Percentiles rank a stretch among this genome's conserved stretches.
Evolutionary conservation across 2,113 vertebrate genomes (phyloP).

Genomic region (Campylorhamphus procurvoides): DNA sequence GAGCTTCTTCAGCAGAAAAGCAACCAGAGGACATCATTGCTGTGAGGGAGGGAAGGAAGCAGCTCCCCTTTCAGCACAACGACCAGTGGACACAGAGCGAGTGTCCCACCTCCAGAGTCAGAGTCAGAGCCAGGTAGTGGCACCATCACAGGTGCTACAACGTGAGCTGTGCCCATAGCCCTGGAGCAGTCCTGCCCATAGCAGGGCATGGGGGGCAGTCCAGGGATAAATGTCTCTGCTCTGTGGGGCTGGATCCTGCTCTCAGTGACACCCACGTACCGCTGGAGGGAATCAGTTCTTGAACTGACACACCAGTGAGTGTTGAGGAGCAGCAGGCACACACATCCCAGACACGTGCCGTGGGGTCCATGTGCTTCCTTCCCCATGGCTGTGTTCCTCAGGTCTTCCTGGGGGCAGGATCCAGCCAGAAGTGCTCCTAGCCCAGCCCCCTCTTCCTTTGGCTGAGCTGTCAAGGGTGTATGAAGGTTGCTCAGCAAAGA

Average conservation of each 20-base stretch:
- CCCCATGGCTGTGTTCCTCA: neutral
- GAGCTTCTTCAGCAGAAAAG: neutral
- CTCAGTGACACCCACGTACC: neutral
- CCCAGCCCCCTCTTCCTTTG: neutral
- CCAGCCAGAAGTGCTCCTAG: neutral
- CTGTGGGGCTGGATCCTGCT: neutral
- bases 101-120: neutral
- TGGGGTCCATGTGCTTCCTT: neutral
- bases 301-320: neutral
- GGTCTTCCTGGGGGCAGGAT: neutral
- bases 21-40: neutral
- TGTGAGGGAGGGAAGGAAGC: neutral
- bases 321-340: accelerated
- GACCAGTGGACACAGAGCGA: neutral
- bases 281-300: neutral
- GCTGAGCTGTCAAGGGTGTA: neutral
- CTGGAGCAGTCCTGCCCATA: neutral
- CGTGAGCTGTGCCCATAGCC: neutral
- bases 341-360: accelerated
- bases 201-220: neutral
- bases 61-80: neutral
- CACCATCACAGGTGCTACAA: neutral
- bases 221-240: neutral
- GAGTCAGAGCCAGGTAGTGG: neutral
- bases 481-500: neutral